Evolutionary conservation across 2,113 vertebrate species (phyloP), one percentile per base, ranked within the genome.

Genomic region (Eretmochelys imbricata): DNA sequence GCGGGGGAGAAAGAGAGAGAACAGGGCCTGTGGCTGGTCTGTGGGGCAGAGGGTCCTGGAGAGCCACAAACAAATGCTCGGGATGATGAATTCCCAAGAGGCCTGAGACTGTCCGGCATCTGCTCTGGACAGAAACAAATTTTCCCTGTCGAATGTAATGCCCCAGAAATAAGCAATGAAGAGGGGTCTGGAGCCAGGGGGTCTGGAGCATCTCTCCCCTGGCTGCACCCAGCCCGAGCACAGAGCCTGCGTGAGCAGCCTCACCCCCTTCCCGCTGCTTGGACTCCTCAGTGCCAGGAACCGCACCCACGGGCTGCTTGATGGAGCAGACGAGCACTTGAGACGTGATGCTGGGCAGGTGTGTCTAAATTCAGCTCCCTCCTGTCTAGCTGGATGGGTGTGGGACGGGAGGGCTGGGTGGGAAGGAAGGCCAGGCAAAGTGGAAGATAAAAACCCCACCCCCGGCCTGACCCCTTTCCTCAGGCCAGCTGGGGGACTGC

Each of bases 51-150:
- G 93, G 95, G 84, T 93, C 91, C 89, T 51, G 81, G 90, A 89
- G 38, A 88, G 79, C 92, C 90, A 94, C 94, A 97, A 97, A 97
- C 96, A 97, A 97, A 94, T 88, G 84, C 65, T 95, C 94, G 94
- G 93, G 65, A 95, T 96, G 96, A 97, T 95, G 84, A 96, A 97
- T 97, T 75, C 85, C 57, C 57, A 17, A 35, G 69, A 85, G 79
- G 75, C 82, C 95, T 96, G 95, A 97, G 75, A 81, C 65, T 94
- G 89, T 92, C 92, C 0, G 87, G 31, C 13, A 91, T 95, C 89
- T 93, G 89, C 85, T 95, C 82, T 0, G 16, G 93, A 94, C 89
- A 96, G 91, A 92, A 97, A 96, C 88, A 95, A 97, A 96, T 96
- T 95, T 79, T 95, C 85, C 65, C 91, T 91, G 96, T 96, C 8